These are phyloP conservation scores for Ceramica pisi DNA, from an alignment of 2,888 invertebrate genomes.

Conservation along the genomic window DNA sequence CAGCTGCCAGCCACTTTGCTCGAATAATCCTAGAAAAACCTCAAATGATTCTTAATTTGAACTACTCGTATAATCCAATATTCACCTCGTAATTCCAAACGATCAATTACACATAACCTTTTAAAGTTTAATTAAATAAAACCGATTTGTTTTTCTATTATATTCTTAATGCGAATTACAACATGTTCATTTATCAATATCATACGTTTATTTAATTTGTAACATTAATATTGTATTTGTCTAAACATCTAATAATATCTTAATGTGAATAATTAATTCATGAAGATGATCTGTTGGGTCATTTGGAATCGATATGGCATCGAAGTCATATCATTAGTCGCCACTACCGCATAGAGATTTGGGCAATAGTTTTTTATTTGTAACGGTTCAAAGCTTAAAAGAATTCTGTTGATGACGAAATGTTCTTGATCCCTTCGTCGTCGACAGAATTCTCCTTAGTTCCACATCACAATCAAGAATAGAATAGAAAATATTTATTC, in stretches of 20 bases:
- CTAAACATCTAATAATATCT: slow-evolving; percentile 31
- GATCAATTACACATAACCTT: slow-evolving; percentile 28
- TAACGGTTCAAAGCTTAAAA: too few species aligned
- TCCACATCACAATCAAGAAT: too few species aligned
- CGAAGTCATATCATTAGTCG: neutral
- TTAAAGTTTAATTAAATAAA: slow-evolving; percentile 20
- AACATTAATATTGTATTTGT: slow-evolving; percentile 31
- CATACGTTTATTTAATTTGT: slow-evolving; percentile 9
- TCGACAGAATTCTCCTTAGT: too few species aligned
- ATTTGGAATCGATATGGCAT: slow-evolving; percentile 18
- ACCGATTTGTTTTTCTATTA: slow-evolving; percentile 18
- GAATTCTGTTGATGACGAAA: too few species aligned
- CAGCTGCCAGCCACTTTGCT: too few species aligned
- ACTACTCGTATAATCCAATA: neutral
- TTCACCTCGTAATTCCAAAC: slow-evolving; percentile 5
- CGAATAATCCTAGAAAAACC: neutral
- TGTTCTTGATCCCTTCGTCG: too few species aligned
- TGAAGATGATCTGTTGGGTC: slow-evolving; percentile 9
- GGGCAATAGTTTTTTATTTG: neutral
- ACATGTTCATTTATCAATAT: slow-evolving; percentile 35
- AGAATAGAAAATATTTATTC: too few species aligned
- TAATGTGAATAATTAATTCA: slow-evolving; percentile 23
- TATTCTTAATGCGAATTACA: slow-evolving; percentile 1
- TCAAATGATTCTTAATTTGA: neutral
- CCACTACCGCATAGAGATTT: neutral